Base-by-base conservation (phyloP, 2,888 invertebrate species). In the Parascotia fuliginaria region DNA sequence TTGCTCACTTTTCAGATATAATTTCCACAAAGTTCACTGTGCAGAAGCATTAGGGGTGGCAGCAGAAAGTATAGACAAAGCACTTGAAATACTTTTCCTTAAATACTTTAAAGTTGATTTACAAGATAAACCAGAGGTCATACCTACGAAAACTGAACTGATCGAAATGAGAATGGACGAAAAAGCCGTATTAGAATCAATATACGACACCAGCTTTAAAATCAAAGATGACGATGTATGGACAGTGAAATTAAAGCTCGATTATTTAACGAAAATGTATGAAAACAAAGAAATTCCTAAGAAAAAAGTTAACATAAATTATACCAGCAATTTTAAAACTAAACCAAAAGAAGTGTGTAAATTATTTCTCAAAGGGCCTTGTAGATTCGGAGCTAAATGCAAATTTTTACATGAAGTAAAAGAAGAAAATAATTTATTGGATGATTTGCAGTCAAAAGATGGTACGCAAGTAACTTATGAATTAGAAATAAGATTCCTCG, bases 1-100 rank as follows among this genome's bases (percentile, higher is more conserved):
- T n/a, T n/a, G n/a, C n/a, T n/a, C n/a, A n/a, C n/a, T n/a, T n/a
- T 93, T 61, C 81, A 95, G 95, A 74, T 96, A 95, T 77, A 96
- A 96, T 55, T 97, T 96, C 74, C 95, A 96, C 60, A 93, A 93
- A 70, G 87, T 92, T 1, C 97, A 97, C 77, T 96, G 96, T 79
- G 74, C 93, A 28, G 96, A 97, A 88, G 96, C 96, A 5, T 92
- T 96, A 59, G 92, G 94, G 56, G 87, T 94, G 56, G 94, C 95
- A 22, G 90, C 93, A 1, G 95, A 94, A 55, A 94, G 95, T 77
- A 92, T 95, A n/a, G 96, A 96, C 34, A 94, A 94, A 65, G 95
- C 96, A 0, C 81, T 96, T 59, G 93, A 95, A 78, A 81, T 96
- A 58, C 87, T 97, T 34, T 96, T 95, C 73, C 89, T 92, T 34